Evolutionary conservation across 2,888 invertebrate genomes (phyloP), one percentile per base, ranked within the genome.

Genomic region (Eupithecia inturbata): DNA sequence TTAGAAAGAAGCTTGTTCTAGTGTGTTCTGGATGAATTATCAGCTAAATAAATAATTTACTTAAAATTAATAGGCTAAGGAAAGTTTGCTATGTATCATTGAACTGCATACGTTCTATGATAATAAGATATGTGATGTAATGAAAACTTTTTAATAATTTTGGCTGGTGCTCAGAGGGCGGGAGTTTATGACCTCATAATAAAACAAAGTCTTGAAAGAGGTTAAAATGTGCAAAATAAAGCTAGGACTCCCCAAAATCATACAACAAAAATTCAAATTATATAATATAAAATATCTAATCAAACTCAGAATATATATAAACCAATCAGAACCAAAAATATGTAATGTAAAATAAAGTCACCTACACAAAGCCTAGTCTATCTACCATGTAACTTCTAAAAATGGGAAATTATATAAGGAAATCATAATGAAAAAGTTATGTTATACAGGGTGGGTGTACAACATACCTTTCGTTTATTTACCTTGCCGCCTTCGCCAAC

Each of bases 401-500:
- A 72, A 74, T 22, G 41, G 5, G 49, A 72, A 76, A 76, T 57
- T 45, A 68, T 53, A 69, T 45, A 71, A 73, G 28, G 5, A 74
- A 75, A 71, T 63, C 28, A 73, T 74, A 66, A 66, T 33, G 31
- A 74, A 75, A 77, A 72, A 74, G 78, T 75, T 69, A 80, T 79
- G 80, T 78, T 80, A 78, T 80, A 80, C 80, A 74, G 62, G 45
- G 62, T 36, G 73, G 68, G 64, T 79, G 80, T 77, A 80, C 78
- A 80, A 80, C 80, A 80, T 80, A 80, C 80, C 80, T 80, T 80
- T 66, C 74, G 73, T 53, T 62, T 77, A 80, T 77, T 78, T 87
- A 92, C 95, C 95, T 92, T 95, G 79, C 89, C 88, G 57, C 88
- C 89, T 71, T 92, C 93, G 33, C 83, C 86, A 45, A 83, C 66